phyloP scores from a whole-genome alignment of 2,113 vertebrate genomes.

The Potamarius usumacintae region DNA sequence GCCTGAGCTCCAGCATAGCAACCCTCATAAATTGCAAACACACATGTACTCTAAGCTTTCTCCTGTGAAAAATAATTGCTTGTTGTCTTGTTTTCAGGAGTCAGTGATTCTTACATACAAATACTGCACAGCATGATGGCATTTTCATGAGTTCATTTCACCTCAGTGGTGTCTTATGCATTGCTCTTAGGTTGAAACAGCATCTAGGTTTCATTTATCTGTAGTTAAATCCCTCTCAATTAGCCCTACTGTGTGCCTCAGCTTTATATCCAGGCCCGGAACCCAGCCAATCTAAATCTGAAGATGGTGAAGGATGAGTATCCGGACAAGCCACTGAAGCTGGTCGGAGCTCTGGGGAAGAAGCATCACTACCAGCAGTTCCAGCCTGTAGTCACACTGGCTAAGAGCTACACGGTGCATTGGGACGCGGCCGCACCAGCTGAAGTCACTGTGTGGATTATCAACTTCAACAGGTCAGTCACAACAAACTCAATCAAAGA shows the following conservation, averaged over 20 bases:
- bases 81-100: not conserved
- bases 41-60: not conserved
- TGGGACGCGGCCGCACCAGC: constrained; percentile 89
- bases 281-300: constrained; percentile 83
- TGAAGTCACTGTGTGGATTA: constrained; percentile 92
- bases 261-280: constrained; percentile 92
- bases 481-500: not conserved
- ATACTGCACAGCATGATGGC: not conserved
- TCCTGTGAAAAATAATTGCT: no score
- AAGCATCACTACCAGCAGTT: constrained; percentile 95
- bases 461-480: constrained; percentile 96
- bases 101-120: not conserved
- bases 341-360: constrained; percentile 89
- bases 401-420: constrained; percentile 91
- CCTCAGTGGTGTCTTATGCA: no score
- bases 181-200: not conserved
- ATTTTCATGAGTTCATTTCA: not conserved
- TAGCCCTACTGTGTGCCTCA: constrained; percentile 53
- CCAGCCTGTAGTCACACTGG: constrained; percentile 88
- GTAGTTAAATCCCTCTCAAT: not conserved
- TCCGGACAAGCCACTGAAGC: constrained; percentile 77
- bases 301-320: constrained; percentile 90
- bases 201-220: not conserved
- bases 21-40: not conserved
- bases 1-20: not conserved